Evolutionary conservation across 2,113 vertebrate genomes (phyloP).

Genomic region (Apteryx owenii): DNA sequence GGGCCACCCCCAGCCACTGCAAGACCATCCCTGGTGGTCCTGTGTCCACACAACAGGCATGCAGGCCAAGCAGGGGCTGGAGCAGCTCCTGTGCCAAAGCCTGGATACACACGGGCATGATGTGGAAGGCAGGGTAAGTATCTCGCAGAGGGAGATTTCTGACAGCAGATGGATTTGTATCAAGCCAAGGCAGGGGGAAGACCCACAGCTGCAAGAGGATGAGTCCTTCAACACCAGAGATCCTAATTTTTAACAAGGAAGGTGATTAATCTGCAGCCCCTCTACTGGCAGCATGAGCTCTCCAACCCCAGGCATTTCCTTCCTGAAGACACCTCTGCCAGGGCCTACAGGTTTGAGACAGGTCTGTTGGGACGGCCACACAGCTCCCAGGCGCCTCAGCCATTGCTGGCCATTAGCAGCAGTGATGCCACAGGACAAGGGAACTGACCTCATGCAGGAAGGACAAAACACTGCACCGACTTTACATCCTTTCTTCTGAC

Average conservation of each 20-base stretch:
- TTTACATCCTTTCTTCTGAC: background rate
- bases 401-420: background rate
- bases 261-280: background rate
- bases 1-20: rapidly evolving
- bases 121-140: background rate
- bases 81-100: background rate
- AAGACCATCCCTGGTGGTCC: background rate
- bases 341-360: too few species aligned
- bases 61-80: rapidly evolving
- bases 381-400: background rate
- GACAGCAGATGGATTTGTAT: background rate
- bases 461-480: background rate
- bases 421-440: background rate
- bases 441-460: rapidly evolving
- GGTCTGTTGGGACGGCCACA: background rate
- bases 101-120: rapidly evolving
- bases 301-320: background rate
- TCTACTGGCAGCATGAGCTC: background rate
- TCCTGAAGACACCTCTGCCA: background rate
- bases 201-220: rapidly evolving
- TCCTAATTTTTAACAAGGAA: background rate
- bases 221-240: background rate
- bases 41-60: rapidly evolving
- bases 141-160: background rate
- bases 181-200: background rate